phyloP scores from a whole-genome alignment of 2,888 invertebrate genomes.

The Xanthia icteritia region DNA sequence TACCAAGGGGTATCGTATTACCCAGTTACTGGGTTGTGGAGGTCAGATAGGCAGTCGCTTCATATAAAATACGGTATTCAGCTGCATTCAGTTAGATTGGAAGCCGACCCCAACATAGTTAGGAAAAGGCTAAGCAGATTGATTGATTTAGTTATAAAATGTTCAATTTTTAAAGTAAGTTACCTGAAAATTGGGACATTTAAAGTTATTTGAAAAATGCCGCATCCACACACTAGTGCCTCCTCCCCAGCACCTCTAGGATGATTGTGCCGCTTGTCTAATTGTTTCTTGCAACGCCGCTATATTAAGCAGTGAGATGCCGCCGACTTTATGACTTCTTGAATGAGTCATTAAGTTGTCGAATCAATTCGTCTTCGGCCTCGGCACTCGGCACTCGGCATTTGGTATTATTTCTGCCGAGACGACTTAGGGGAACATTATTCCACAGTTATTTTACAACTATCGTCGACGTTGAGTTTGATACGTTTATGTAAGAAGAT shows the following conservation, averaged over 20 bases:
- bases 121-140: too few species aligned
- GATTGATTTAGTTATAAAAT: too few species aligned
- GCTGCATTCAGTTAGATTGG: too few species aligned
- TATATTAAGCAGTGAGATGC: constrained; percentile 89
- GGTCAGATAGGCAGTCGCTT: too few species aligned
- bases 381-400: constrained; percentile 68
- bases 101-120: too few species aligned
- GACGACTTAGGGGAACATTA: constrained; percentile 68
- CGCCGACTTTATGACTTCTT: constrained; percentile 88
- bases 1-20: too few species aligned
- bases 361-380: constrained; percentile 86
- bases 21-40: too few species aligned
- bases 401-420: constrained; percentile 80
- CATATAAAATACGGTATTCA: too few species aligned
- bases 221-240: constrained; percentile 72
- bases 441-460: constrained; percentile 69
- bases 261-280: constrained; percentile 88
- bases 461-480: constrained; percentile 57
- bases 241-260: constrained; percentile 73
- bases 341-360: constrained; percentile 89
- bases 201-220: constrained; percentile 50
- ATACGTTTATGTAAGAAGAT: constrained; percentile 51
- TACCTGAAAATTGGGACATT: background rate
- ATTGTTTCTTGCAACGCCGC: constrained; percentile 90
- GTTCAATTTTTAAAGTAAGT: background rate